Evolutionary conservation across 2,113 vertebrate species (phyloP).

Genomic region (Mohoua ochrocephala): DNA sequence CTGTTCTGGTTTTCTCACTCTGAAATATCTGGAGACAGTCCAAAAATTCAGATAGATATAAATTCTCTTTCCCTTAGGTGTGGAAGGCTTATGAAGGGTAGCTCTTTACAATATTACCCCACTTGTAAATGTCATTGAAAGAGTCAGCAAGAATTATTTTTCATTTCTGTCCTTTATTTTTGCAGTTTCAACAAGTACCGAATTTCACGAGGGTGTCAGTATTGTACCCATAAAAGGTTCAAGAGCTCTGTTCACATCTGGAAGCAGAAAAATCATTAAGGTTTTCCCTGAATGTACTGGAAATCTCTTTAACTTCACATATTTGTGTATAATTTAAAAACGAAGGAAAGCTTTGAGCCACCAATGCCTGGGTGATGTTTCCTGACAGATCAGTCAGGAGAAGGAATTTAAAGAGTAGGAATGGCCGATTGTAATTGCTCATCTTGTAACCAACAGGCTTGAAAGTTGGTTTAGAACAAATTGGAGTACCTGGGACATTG

Average conservation of each 20-base stretch:
- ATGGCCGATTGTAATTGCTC: not conserved
- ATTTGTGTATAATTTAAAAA: not conserved
- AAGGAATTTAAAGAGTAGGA: not conserved
- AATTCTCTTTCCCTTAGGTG: not conserved
- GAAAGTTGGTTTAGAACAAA: not conserved
- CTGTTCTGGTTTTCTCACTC: not conserved
- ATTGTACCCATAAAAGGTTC: not conserved
- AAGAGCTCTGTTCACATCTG: not conserved
- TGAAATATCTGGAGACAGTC: not conserved
- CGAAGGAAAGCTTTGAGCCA: not conserved
- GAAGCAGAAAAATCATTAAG: not conserved
- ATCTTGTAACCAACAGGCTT: not conserved
- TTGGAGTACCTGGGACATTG: not conserved
- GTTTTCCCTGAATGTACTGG: not conserved
- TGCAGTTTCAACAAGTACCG: not conserved
- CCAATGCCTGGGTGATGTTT: not conserved
- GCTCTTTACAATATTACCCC: not conserved
- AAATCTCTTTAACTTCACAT: not conserved
- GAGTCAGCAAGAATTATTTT: not conserved
- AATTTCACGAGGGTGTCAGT: not conserved
- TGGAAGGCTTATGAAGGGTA: not conserved
- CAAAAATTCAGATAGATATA: not conserved
- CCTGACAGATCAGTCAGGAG: not conserved
- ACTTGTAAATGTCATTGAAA: not conserved
- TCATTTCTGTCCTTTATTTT: not conserved